Base-by-base conservation (phyloP, 2,888 invertebrate species). In the Epinotia bilunana region DNA sequence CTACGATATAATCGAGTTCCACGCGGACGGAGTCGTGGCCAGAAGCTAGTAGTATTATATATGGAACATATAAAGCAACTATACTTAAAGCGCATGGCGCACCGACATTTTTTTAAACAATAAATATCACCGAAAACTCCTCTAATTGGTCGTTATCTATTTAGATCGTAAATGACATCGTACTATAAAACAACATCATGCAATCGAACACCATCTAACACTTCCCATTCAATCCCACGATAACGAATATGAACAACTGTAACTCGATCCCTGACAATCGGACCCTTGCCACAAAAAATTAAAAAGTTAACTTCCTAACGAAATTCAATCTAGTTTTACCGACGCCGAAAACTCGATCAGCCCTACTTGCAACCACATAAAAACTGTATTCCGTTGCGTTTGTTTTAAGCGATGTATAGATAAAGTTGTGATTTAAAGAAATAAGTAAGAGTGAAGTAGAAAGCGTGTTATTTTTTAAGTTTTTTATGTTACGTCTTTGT, bases 231-330 rank as follows among this genome's bases (percentile, higher is more conserved):
- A 57, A 23, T 69, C 69, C 69, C 69, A 69, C 69, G 69, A 69
- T 60, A 60, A 57, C 33, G 23, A 23, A 60, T 73, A 60, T 72
- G 57, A 62, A 72, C 72, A 67, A 75, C 65, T 80, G 83, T 81
- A 85, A 85, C 81, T 79, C 69, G 79, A 86, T 81, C 83, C 79
- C 69, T 77, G 72, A 77, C 82, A 79, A 83, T 81, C 81, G 80
- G 79, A 79, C 80, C 84, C 79, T 78, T 81, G 80, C 74, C 72
- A 78, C 83, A 83, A 79, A 81, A 82, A 78, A 82, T 80, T 79
- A 80, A 81, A 81, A 80, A 78, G 73, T 78, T 74, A 58, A 82
- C 80, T 83, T 85, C 81, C 81, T 75, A 33, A 69, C 16, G 28
- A 61, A 74, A 74, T 1, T 58, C 64, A 13, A 58, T 70, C 43